Evolutionary conservation across 2,888 invertebrate species (phyloP).

Genomic region (Amphipyra berbera): DNA sequence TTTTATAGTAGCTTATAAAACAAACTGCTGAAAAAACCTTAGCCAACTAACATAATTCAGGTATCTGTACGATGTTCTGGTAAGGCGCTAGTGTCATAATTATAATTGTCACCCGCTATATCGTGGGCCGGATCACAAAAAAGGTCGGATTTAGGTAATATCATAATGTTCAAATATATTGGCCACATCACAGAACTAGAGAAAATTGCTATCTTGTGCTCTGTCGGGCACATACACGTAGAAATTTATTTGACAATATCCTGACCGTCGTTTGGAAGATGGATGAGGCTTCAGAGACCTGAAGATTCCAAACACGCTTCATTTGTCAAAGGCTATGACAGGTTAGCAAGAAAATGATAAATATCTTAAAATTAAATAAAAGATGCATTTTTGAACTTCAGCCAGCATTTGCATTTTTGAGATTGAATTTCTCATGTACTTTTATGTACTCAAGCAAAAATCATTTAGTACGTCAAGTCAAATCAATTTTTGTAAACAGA

Average conservation of each 20-base stretch:
- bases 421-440: conserved; percentile 20
- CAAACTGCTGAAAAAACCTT: too few relatives aligned
- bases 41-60: too few relatives aligned
- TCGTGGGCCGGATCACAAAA: too few relatives aligned
- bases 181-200: too few relatives aligned
- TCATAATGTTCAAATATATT: too few relatives aligned
- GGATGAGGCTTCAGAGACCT: conserved; percentile 17
- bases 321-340: conserved; percentile 46
- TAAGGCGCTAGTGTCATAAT: too few relatives aligned
- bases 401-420: conserved; percentile 41
- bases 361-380: conserved; percentile 27
- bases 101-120: too few relatives aligned
- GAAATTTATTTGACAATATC: not conserved
- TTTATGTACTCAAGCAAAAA: conserved; percentile 19
- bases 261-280: conserved; percentile 27
- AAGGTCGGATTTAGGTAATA: too few relatives aligned
- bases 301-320: conserved; percentile 34
- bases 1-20: too few relatives aligned
- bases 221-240: not conserved
- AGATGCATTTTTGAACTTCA: conserved; percentile 44
- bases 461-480: conserved; percentile 15
- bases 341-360: conserved; percentile 46
- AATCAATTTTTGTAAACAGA: conserved; percentile 28
- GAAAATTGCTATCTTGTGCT: too few relatives aligned
- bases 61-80: too few relatives aligned